These are phyloP conservation scores for Carassius gibelio DNA, from an alignment of 2,113 vertebrate species.

Conservation along the genomic window DNA sequence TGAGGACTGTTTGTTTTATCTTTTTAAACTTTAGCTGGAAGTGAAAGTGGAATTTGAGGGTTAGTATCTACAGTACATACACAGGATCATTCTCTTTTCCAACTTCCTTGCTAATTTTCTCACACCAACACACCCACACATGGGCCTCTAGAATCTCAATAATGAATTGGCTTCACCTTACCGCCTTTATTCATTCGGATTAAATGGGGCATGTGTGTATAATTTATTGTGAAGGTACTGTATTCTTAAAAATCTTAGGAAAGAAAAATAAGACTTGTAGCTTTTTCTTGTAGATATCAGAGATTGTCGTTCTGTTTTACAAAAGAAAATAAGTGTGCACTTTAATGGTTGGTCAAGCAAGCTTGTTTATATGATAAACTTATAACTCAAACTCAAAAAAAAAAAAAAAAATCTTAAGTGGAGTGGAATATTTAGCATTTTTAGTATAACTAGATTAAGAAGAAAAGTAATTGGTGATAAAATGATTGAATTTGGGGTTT, in stretches of 20 bases:
- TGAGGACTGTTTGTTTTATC: slow-evolving; percentile 2
- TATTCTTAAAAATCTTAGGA: neutral
- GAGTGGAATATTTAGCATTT: neutral
- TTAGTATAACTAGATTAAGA: neutral
- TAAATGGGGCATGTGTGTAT: neutral
- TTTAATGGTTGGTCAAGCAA: too few species aligned
- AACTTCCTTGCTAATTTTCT: neutral
- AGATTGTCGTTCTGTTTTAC: too few species aligned
- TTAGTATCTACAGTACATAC: neutral
- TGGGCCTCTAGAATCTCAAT: neutral
- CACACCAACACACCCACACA: neutral
- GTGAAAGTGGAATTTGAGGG: neutral
- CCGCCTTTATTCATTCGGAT: neutral
- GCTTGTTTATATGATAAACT: too few species aligned
- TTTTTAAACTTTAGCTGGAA: neutral
- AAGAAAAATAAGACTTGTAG: neutral
- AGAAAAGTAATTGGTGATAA: neutral
- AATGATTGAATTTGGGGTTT: neutral
- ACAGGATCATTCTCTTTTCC: neutral
- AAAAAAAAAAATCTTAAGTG: neutral
- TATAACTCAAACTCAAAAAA: too few species aligned
- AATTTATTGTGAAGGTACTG: neutral
- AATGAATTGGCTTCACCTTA: neutral
- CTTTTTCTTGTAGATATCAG: neutral
- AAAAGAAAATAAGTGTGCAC: too few species aligned